Evolutionary conservation across 1,140 invertebrate genomes (phyloP).

Genomic region (Drosophila pallidifrons): DNA sequence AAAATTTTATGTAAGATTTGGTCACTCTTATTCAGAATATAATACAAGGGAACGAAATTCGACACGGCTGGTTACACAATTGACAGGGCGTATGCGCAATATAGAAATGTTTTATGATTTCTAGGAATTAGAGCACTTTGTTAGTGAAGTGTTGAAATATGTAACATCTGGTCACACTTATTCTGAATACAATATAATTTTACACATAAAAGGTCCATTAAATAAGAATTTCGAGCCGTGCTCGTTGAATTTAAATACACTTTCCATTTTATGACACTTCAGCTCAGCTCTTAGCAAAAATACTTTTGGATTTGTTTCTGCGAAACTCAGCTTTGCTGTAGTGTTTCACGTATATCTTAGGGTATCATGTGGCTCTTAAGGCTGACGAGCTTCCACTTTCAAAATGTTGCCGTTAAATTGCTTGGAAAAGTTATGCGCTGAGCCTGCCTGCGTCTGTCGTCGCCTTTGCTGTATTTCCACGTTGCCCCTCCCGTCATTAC

Average conservation of each 20-base stretch:
- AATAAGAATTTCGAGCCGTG: not conserved
- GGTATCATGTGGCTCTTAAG: conserved; percentile 17
- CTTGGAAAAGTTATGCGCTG: conserved; percentile 73
- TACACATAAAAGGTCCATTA: not conserved
- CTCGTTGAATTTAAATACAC: conserved; percentile 1
- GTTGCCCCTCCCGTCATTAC: not conserved
- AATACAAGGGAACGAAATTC: too few relatives aligned
- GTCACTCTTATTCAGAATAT: too few relatives aligned
- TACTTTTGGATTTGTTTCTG: conserved; percentile 12
- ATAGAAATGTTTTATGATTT: too few relatives aligned
- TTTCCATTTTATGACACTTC: not conserved
- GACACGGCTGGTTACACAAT: too few relatives aligned
- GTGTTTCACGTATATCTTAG: conserved; percentile 9
- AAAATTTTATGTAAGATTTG: too few relatives aligned
- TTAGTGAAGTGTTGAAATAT: not conserved
- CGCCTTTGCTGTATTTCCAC: not conserved
- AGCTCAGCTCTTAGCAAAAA: not conserved
- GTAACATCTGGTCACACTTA: not conserved
- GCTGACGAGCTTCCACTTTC: conserved; percentile 17
- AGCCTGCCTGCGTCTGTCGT: not conserved
- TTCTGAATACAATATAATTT: not conserved
- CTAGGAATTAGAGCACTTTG: too few relatives aligned
- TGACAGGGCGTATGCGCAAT: too few relatives aligned
- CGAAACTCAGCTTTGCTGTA: not conserved
- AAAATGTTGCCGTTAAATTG: conserved; percentile 74